Conservation (phyloP, 2,113 vertebrate species). For the Scalopus aquaticus region DNA sequence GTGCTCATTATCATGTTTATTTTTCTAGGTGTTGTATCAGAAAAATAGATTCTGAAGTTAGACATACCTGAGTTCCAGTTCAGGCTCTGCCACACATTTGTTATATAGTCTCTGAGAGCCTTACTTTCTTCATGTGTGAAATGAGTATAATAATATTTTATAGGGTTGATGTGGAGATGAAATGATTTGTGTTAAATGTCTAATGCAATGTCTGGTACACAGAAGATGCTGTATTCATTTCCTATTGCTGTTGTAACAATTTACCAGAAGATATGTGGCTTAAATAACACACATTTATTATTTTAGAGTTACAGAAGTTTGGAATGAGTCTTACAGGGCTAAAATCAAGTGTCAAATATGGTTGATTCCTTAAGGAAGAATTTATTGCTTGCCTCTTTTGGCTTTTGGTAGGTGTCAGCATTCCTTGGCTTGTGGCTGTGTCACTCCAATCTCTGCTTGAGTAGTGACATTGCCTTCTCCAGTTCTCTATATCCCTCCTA, state of each 20-base stretch:
- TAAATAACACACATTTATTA: neutral
- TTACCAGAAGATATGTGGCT: neutral
- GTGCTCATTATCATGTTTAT: neutral
- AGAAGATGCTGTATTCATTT: neutral
- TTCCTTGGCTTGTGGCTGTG: neutral
- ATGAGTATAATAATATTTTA: slow-evolving; percentile 22
- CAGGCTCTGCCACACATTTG: neutral
- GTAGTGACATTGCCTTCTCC: neutral
- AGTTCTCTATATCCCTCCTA: neutral
- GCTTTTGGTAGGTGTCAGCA: neutral
- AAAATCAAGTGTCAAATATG: neutral
- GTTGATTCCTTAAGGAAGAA: neutral
- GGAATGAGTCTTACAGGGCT: neutral
- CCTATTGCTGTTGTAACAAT: slow-evolving; percentile 3
- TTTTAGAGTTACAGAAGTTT: neutral
- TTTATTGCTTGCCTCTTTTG: neutral
- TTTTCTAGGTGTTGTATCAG: neutral
- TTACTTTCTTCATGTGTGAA: slow-evolving; percentile 24
- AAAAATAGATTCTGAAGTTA: slow-evolving; percentile 30
- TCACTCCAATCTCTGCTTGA: neutral
- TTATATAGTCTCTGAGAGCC: neutral
- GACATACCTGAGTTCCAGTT: neutral
- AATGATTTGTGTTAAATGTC: neutral
- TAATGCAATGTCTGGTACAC: neutral
- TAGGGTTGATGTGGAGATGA: neutral